phyloP scores from a whole-genome alignment of 2,113 vertebrate genomes.

The Channa argus region DNA sequence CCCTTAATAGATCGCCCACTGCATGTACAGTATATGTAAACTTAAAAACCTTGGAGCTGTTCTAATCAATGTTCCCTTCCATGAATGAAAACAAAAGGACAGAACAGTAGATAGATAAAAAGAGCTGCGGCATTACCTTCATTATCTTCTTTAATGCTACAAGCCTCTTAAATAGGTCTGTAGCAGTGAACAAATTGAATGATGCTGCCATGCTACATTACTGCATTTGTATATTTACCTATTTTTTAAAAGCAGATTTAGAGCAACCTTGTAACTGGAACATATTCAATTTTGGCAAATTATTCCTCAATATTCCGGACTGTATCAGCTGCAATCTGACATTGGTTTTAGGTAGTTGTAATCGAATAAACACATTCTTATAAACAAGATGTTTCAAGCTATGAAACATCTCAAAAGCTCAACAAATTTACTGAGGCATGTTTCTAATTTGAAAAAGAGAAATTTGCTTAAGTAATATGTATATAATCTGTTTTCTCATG shows the following conservation, averaged over 20 bases:
- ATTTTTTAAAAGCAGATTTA: conserved; percentile 18
- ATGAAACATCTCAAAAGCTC: background rate
- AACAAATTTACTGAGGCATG: no score
- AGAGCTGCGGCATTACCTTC: no score
- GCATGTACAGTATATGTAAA: conserved; percentile 21
- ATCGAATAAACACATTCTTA: background rate
- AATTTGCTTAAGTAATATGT: no score
- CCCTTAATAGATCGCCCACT: conserved; percentile 39
- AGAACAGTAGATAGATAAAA: no score
- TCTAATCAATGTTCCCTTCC: conserved; percentile 21
- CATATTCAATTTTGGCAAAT: background rate
- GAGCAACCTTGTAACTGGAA: conserved; percentile 2
- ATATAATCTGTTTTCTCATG: no score
- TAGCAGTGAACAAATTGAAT: conserved; percentile 36
- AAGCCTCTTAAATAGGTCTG: conserved; percentile 45
- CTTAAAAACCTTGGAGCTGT: conserved; percentile 46
- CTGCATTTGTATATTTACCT: conserved; percentile 11
- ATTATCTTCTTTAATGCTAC: conserved; percentile 10
- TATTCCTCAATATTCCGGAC: background rate
- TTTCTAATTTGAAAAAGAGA: no score
- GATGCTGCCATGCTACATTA: conserved; percentile 10
- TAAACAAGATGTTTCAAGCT: background rate
- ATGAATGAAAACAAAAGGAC: conserved; percentile 21
- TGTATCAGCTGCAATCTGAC: conserved; percentile 2
- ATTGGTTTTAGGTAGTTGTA: background rate